Conservation (phyloP, 2,113 vertebrate species). For the Prolemur simus region DNA sequence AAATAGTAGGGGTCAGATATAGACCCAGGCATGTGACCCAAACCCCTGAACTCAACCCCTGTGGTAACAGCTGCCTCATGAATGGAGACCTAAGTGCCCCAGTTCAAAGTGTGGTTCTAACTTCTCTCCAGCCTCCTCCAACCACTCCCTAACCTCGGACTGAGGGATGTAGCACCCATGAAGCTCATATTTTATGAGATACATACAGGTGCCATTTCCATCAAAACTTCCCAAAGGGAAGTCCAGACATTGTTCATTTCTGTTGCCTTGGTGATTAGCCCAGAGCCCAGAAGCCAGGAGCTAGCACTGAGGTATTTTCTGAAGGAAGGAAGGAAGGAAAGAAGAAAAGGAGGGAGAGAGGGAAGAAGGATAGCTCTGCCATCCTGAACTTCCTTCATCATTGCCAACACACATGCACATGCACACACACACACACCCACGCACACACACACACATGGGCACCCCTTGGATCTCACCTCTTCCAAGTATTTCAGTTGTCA, state of each 20-base stretch:
- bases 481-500: neutral
- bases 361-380: neutral
- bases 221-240: neutral
- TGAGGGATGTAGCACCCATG: neutral
- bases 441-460: fast-evolving
- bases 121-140: neutral
- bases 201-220: neutral
- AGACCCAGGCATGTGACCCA: neutral
- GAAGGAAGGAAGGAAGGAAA: neutral
- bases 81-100: neutral
- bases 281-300: neutral
- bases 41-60: no score
- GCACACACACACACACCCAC: neutral
- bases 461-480: neutral
- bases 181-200: neutral
- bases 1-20: neutral
- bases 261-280: neutral
- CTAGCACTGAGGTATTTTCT: neutral
- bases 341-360: neutral
- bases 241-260: neutral
- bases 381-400: neutral
- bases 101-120: neutral
- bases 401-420: neutral
- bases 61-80: neutral
- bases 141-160: neutral